Evolutionary conservation across 2,797 vertebrate genomes (phyloP).

Genomic region (Chromis chromis): DNA sequence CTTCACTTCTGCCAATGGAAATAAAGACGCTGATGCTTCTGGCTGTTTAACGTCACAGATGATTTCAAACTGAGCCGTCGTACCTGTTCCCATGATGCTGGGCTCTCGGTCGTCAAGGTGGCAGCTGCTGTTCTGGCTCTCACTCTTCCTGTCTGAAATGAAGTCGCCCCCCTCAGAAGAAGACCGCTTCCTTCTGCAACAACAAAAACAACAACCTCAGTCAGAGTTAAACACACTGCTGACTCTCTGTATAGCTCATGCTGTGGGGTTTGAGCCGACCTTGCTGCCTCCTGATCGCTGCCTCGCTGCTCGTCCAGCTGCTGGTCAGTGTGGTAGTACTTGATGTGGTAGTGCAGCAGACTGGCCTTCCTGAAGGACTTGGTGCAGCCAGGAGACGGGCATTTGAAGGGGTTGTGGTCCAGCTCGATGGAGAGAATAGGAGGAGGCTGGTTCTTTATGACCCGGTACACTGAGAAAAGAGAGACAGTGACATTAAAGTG

Average conservation of each 20-base stretch:
- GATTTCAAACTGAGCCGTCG: neutral
- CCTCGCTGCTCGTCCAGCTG: slow-evolving; percentile 74
- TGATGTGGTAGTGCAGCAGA: slow-evolving; percentile 96
- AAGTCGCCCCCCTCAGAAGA: slow-evolving; percentile 72
- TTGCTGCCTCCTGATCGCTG: slow-evolving; percentile 33
- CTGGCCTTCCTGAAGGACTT: slow-evolving; percentile 97
- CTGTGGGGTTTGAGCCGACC: slow-evolving; percentile 39
- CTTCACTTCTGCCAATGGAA: slow-evolving; percentile 73
- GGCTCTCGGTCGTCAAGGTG: slow-evolving; percentile 76
- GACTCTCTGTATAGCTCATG: neutral
- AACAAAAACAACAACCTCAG: neutral
- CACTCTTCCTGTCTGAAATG: slow-evolving; percentile 78
- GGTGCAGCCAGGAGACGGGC: slow-evolving; percentile 90
- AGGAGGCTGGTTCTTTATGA: slow-evolving; percentile 92
- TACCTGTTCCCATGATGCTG: slow-evolving; percentile 79
- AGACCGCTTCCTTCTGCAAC: slow-evolving; percentile 64
- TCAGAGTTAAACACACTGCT: neutral
- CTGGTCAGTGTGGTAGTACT: slow-evolving; percentile 95
- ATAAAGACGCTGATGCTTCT: neutral
- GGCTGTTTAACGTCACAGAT: neutral
- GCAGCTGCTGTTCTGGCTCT: slow-evolving; percentile 76
- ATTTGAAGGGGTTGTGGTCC: slow-evolving; percentile 96
- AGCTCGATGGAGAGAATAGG: slow-evolving; percentile 90
- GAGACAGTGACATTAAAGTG: neutral
- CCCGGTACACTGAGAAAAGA: slow-evolving; percentile 80